Evolutionary conservation across 1,140 invertebrate species (phyloP).

Genomic region (Drosophila athabasca): DNA sequence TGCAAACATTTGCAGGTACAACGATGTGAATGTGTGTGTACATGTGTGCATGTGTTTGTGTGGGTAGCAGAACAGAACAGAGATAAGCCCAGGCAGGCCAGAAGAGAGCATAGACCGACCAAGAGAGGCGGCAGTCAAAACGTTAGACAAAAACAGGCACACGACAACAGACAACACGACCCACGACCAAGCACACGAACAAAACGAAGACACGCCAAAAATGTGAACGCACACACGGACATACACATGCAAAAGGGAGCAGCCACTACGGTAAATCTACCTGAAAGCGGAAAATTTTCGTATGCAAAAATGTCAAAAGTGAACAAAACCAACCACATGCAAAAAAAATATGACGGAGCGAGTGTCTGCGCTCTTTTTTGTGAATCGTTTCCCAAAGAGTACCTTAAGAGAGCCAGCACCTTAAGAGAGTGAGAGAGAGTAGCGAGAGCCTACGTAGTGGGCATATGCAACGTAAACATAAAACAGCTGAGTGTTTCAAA

Average conservation of each 20-base stretch:
- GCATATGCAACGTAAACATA: constrained; percentile 61
- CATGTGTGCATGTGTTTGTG: background rate
- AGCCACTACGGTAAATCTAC: constrained; percentile 68
- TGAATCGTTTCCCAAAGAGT: constrained; percentile 25
- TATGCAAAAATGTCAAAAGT: constrained; percentile 82
- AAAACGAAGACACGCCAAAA: constrained; percentile 50
- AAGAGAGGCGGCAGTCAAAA: constrained; percentile 26
- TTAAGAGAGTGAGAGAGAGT: constrained; percentile 33
- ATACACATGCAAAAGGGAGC: constrained; percentile 24
- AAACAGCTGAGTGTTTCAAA: constrained; percentile 66
- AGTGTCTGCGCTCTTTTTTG: constrained; percentile 19
- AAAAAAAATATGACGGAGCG: constrained; percentile 54
- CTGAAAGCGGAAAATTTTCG: constrained; percentile 80
- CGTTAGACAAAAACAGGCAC: constrained; percentile 46
- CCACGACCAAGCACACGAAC: constrained; percentile 42
- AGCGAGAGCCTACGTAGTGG: constrained; percentile 46
- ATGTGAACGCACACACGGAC: constrained; percentile 31
- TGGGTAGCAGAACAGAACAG: constrained; percentile 32
- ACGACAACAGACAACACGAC: constrained; percentile 20
- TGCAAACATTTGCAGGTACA: background rate
- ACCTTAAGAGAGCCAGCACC: constrained; percentile 16
- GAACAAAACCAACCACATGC: constrained; percentile 59
- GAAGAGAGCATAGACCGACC: constrained; percentile 27
- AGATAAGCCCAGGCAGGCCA: constrained; percentile 54
- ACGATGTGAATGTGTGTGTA: background rate